phyloP scores from a whole-genome alignment of 2,888 invertebrate species.

The Latheticus oryzae region DNA sequence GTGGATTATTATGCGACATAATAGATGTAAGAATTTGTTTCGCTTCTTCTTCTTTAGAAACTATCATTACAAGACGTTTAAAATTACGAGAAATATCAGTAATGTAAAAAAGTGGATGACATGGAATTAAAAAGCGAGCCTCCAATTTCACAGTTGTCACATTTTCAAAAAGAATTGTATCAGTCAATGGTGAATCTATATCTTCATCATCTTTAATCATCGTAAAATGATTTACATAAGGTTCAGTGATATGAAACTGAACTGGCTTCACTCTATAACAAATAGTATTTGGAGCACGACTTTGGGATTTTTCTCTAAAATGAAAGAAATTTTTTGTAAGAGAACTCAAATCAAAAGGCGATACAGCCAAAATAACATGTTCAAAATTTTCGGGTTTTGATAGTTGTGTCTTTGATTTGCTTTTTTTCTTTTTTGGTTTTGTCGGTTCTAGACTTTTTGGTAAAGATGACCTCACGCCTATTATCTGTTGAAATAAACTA shows the following conservation, averaged over 20 bases:
- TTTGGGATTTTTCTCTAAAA: slow-evolving; percentile 25
- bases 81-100: slow-evolving; percentile 44
- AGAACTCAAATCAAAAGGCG: slow-evolving; percentile 21
- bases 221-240: background rate
- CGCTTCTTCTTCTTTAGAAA: slow-evolving; percentile 42
- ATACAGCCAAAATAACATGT: slow-evolving; percentile 2
- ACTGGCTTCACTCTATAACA: slow-evolving; percentile 7
- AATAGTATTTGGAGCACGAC: background rate
- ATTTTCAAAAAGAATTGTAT: slow-evolving; percentile 3
- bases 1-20: slow-evolving; percentile 44
- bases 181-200: slow-evolving; percentile 7
- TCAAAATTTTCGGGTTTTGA: background rate
- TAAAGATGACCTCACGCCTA: background rate
- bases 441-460: background rate
- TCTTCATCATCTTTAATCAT: too few species aligned
- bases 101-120: slow-evolving; percentile 47
- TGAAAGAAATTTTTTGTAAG: slow-evolving; percentile 2
- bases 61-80: slow-evolving; percentile 50
- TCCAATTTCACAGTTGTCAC: slow-evolving; percentile 51
- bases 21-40: slow-evolving; percentile 40
- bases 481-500: background rate
- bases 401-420: too few species aligned
- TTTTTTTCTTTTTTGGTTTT: background rate
- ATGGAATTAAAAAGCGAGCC: slow-evolving; percentile 52
- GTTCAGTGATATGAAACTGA: slow-evolving; percentile 16